Conservation (phyloP, 2,797 vertebrate genomes). For the Chaunax sp. region DNA sequence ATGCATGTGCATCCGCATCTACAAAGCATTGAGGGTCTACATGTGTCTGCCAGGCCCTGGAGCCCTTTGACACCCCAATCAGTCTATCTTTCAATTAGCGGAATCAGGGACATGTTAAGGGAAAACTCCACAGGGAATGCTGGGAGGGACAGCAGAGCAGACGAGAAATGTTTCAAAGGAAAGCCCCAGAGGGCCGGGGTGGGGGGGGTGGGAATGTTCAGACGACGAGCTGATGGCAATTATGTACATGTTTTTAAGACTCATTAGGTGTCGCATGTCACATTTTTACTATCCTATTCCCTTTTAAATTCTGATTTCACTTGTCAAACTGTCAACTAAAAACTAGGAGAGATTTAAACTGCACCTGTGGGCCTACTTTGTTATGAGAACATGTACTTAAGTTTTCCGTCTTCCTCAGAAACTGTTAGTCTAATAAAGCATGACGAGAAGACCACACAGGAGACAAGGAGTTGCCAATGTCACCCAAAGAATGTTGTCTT, state of each 20-base stretch:
- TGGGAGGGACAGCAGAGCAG: conserved; percentile 20
- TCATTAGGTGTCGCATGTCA: background rate
- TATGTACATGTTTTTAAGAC: background rate
- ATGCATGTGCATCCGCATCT: conserved; percentile 10
- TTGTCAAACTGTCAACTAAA: background rate
- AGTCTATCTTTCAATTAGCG: conserved; percentile 46
- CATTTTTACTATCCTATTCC: background rate
- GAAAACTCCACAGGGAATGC: conserved; percentile 37
- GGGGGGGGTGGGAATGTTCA: background rate
- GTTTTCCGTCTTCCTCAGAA: background rate
- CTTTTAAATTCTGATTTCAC: background rate
- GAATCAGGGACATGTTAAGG: conserved; percentile 44
- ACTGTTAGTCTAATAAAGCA: background rate
- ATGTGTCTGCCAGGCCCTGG: conserved; percentile 31
- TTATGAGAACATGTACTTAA: background rate
- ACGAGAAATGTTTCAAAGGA: conserved; percentile 18
- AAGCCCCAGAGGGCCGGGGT: conserved; percentile 14
- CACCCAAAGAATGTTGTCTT: conserved; percentile 9
- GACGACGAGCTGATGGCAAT: background rate
- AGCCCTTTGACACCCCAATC: conserved; percentile 44
- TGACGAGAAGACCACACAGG: conserved; percentile 23
- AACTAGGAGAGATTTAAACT: too few relatives aligned
- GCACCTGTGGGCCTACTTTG: background rate
- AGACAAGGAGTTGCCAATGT: conserved; percentile 1
- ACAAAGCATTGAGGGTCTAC: conserved; percentile 3